A percentile compares a stretch with the other conserved stretches of the same genome.
phyloP scores from a whole-genome alignment of 2,113 vertebrate species.

The Campylomormyrus tamandua region DNA sequence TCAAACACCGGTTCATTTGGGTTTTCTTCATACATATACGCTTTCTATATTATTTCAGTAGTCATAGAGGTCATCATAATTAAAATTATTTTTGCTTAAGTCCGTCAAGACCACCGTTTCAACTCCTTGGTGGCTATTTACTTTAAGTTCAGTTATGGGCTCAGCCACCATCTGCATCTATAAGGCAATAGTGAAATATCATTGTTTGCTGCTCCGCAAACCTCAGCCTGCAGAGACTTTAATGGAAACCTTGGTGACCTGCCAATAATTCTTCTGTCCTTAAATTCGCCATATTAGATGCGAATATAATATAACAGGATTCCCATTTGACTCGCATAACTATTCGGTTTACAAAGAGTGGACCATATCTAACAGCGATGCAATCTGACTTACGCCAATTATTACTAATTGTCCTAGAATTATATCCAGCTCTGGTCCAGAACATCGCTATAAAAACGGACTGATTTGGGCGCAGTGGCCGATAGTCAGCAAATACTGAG shows the following conservation, averaged over 20 bases:
- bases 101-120: background rate
- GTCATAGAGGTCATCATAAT: background rate
- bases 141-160: background rate
- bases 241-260: slow-evolving; percentile 20
- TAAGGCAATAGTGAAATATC: background rate
- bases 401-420: background rate
- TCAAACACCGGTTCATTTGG: background rate
- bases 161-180: background rate
- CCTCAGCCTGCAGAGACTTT: background rate
- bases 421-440: background rate
- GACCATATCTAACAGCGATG: background rate
- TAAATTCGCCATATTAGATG: background rate
- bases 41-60: background rate
- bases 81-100: background rate
- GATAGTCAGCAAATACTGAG: background rate
- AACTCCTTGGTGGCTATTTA: background rate
- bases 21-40: background rate
- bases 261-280: slow-evolving; percentile 6
- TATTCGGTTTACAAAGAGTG: background rate
- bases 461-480: background rate
- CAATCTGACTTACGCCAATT: background rate
- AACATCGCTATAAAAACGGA: background rate
- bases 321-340: background rate
- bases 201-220: background rate
- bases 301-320: background rate